These are phyloP conservation scores for Cylindroiulus punctatus DNA, from an alignment of 2,888 invertebrate species.

Conservation along the genomic window DNA sequence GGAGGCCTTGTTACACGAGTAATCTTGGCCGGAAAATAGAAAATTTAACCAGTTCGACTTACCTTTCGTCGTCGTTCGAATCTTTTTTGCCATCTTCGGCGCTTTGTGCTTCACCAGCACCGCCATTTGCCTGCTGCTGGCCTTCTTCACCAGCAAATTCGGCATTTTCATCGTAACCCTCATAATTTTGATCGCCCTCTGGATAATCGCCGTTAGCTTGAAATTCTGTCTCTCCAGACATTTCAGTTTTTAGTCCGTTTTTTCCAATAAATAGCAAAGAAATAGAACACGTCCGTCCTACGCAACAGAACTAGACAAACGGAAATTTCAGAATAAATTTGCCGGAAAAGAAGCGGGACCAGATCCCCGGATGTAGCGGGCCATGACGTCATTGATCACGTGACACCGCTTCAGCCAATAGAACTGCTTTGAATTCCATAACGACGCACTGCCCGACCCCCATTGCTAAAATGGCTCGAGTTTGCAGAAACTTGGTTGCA, in stretches of 20 bases:
- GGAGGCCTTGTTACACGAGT: conserved; percentile 49
- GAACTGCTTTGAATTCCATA: not conserved
- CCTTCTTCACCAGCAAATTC: conserved; percentile 56
- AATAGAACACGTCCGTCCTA: not conserved
- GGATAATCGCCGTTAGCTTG: conserved; percentile 52
- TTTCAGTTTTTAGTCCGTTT: not conserved
- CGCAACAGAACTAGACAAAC: not conserved
- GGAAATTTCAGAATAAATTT: conserved; percentile 8
- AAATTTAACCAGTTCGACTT: not conserved
- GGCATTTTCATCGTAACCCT: conserved; percentile 57
- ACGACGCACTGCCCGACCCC: not conserved
- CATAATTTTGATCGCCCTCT: conserved; percentile 58
- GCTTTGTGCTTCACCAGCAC: conserved; percentile 27
- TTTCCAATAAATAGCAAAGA: conserved; percentile 28
- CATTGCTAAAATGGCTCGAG: not conserved
- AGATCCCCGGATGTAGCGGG: not conserved
- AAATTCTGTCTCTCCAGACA: conserved; percentile 51
- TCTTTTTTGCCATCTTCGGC: conserved; percentile 9
- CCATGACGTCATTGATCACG: not conserved
- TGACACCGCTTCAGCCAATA: not conserved
- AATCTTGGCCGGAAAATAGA: not conserved
- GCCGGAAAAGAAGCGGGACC: not conserved
- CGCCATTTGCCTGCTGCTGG: conserved; percentile 43
- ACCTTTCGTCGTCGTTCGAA: conserved; percentile 53
- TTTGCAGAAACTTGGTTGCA: not conserved